phyloP scores from a whole-genome alignment of 2,113 vertebrate species.

The Microcebus jonahi region DNA sequence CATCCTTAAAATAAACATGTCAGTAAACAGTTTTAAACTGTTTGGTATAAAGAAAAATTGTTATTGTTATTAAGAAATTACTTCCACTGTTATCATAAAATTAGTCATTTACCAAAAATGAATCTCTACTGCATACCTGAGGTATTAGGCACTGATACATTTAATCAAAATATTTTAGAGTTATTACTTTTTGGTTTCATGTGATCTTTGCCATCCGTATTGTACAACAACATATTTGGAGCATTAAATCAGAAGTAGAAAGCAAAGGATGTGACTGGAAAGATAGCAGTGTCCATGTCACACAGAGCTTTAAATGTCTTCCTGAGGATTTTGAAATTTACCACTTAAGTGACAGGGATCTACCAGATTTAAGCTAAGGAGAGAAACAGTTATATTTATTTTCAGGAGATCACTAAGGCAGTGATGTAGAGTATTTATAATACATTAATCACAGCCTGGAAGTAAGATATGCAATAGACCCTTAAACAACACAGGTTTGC shows the following conservation, averaged over 20 bases:
- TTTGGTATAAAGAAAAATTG: background rate
- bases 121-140: background rate
- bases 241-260: background rate
- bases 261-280: background rate
- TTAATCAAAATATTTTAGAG: constrained; percentile 46
- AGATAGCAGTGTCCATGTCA: background rate
- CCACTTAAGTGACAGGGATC: background rate
- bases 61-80: constrained; percentile 21
- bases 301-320: background rate
- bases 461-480: background rate
- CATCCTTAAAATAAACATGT: background rate
- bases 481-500: background rate
- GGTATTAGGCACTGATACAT: background rate
- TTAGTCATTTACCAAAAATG: constrained; percentile 29
- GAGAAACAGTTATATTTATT: background rate
- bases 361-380: background rate
- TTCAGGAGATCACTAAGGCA: background rate
- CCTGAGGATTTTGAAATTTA: background rate
- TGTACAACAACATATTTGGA: background rate
- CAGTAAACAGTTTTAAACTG: background rate
- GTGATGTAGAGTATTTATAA: background rate
- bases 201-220: background rate
- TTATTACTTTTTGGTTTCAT: constrained; percentile 13
- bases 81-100: constrained; percentile 6
- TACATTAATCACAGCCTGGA: background rate